Evolutionary conservation across 2,888 invertebrate genomes (phyloP).

Genomic region (Hyppa rectilinea): DNA sequence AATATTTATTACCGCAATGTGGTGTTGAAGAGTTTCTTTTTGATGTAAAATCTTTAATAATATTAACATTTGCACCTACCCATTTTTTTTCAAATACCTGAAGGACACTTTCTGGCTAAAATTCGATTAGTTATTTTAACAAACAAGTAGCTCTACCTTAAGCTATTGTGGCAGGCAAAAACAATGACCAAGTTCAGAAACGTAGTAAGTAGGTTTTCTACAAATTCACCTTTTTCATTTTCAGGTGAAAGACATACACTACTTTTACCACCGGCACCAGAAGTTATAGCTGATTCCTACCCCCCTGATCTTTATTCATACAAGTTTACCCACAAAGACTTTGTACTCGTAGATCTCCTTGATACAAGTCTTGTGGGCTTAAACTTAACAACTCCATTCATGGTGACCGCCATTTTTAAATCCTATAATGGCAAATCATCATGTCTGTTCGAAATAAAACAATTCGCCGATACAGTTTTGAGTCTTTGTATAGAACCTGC

Average conservation of each 20-base stretch:
- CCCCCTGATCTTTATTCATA: not conserved
- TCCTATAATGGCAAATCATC: constrained; percentile 60
- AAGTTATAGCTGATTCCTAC: not conserved
- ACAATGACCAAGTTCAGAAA: not conserved
- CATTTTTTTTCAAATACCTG: too few relatives aligned
- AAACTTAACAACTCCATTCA: constrained; percentile 71
- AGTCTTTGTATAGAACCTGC: constrained; percentile 69
- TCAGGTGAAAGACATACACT: constrained; percentile 16
- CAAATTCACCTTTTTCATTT: not conserved
- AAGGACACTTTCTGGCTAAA: too few relatives aligned
- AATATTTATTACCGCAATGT: too few relatives aligned
- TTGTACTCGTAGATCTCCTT: not conserved
- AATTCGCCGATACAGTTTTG: constrained; percentile 63
- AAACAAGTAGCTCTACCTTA: too few relatives aligned
- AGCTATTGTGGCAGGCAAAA: not conserved
- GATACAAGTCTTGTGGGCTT: constrained; percentile 16
- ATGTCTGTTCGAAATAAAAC: constrained; percentile 77
- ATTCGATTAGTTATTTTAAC: too few relatives aligned
- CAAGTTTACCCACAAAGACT: too few relatives aligned
- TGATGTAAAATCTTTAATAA: too few relatives aligned
- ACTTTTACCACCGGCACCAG: constrained; percentile 7
- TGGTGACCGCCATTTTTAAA: constrained; percentile 74
- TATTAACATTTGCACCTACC: too few relatives aligned
- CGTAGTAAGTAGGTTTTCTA: too few relatives aligned
- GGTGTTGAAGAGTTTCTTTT: too few relatives aligned